phyloP scores from a whole-genome alignment of 2,113 vertebrate species.

The human region GRCh38 chr1:50087501-50088000 shows the following conservation, averaged over 20 bases:
- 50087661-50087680: not conserved
- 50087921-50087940: not conserved
- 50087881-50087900: constrained; percentile 19
- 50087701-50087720: not conserved
- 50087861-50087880: not conserved
- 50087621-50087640: not conserved
- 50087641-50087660: not conserved
- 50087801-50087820: not conserved
- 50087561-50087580: not conserved
- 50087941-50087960: constrained; percentile 16
- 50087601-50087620: not conserved
- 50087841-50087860: not conserved
- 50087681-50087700: not conserved
- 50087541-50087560: not conserved
- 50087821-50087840: not conserved
- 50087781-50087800: not conserved
- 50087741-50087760: not conserved
- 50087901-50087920: not conserved
- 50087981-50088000: constrained; percentile 10
- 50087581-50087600: not conserved
- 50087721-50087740: not conserved
- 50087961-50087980: constrained; percentile 36
- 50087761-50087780: not conserved
- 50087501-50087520: constrained; percentile 55
- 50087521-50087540: not conserved